A percentile compares a stretch with the other conserved stretches of the same genome.
phyloP scores from a whole-genome alignment of 2,797 vertebrate genomes.

The Taenioides sp. region DNA sequence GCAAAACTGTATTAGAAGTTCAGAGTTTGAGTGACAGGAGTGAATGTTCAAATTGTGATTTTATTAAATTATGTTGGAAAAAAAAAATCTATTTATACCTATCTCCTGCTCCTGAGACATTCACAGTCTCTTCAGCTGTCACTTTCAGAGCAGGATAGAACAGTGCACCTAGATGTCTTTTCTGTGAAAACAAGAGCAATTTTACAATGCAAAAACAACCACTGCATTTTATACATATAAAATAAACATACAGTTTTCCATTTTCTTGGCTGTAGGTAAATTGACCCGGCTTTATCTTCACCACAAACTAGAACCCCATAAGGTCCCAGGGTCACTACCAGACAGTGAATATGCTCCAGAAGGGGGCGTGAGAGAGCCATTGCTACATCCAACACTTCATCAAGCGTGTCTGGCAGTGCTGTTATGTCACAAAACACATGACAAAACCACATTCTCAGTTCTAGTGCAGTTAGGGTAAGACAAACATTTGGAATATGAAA shows the following conservation, averaged over 20 bases:
- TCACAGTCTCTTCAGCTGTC: constrained; percentile 77
- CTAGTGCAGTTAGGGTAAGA: constrained; percentile 25
- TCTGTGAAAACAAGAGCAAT: constrained; percentile 58
- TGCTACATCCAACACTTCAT: constrained; percentile 75
- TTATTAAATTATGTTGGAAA: constrained; percentile 8
- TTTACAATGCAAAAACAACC: not conserved
- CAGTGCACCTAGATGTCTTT: constrained; percentile 75
- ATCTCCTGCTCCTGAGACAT: constrained; percentile 91
- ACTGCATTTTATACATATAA: not conserved
- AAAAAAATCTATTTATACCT: constrained; percentile 66
- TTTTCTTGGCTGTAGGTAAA: constrained; percentile 72
- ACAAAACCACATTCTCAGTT: constrained; percentile 31
- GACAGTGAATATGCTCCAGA: constrained; percentile 83
- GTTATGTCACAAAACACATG: constrained; percentile 26
- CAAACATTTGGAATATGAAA: not conserved
- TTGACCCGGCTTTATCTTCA: constrained; percentile 67
- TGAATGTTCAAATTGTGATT: not conserved
- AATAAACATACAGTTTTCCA: constrained; percentile 50
- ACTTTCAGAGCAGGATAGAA: constrained; percentile 82
- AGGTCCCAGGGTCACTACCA: constrained; percentile 85
- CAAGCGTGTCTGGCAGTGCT: constrained; percentile 76
- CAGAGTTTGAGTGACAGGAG: not conserved
- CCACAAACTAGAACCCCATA: constrained; percentile 85
- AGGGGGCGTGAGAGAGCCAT: constrained; percentile 82
- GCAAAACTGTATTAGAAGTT: constrained; percentile 76